A percentile compares a stretch with the other conserved stretches of the same genome.
Evolutionary conservation across 1,140 invertebrate species (phyloP).

Genomic region (Heliconius congener): DNA sequence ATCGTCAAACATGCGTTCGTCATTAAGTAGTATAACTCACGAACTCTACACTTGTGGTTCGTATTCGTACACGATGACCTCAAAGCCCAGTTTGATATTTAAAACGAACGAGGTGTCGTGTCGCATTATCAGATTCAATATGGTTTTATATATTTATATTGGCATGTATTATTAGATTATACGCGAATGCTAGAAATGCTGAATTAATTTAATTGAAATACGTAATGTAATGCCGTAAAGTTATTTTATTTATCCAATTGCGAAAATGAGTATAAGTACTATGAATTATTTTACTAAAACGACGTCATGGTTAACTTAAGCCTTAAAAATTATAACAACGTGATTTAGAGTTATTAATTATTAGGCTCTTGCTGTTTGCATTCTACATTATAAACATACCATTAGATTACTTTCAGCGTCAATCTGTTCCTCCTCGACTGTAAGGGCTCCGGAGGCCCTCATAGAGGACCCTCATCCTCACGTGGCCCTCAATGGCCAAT

Average conservation of each 20-base stretch:
- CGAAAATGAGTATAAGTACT: no score
- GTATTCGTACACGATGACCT: not conserved
- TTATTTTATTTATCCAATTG: not conserved
- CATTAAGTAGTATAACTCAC: not conserved
- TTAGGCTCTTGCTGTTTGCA: no score
- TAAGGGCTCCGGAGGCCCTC: no score
- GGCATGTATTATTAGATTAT: constrained; percentile 1
- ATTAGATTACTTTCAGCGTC: no score
- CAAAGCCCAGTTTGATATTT: constrained; percentile 12
- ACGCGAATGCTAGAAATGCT: not conserved
- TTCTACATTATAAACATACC: no score
- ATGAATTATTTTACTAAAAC: no score
- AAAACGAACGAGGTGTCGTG: constrained; percentile 10
- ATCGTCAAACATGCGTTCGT: not conserved
- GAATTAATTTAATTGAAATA: constrained; percentile 6
- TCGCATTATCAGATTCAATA: constrained; percentile 2
- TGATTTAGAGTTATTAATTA: no score
- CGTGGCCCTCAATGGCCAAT: no score
- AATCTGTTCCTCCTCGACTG: no score
- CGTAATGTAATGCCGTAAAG: not conserved
- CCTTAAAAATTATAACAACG: no score
- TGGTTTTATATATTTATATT: constrained; percentile 5
- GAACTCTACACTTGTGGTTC: not conserved
- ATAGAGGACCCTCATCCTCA: no score
- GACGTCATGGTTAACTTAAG: no score